A percentile compares a stretch with the other conserved stretches of the same genome.
Evolutionary conservation across 2,797 vertebrate genomes (phyloP).

Genomic region (Microhierax caerulescens): DNA sequence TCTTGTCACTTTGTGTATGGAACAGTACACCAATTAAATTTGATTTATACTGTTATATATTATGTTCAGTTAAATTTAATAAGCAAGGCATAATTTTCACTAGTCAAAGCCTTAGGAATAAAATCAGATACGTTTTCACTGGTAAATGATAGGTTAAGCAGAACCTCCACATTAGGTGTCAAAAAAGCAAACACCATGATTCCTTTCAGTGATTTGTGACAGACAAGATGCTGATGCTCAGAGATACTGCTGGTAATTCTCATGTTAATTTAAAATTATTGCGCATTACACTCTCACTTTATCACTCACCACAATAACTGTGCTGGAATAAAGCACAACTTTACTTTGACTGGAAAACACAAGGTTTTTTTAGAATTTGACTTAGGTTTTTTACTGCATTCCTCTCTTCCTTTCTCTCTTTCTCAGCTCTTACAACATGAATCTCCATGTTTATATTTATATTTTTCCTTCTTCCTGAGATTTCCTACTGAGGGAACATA

Average conservation of each 20-base stretch:
- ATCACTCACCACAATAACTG: background rate
- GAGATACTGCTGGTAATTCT: background rate
- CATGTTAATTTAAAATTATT: conserved; percentile 23
- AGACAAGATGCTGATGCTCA: background rate
- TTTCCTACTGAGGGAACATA: background rate
- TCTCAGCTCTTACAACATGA: background rate
- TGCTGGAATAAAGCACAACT: background rate
- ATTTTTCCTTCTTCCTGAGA: background rate
- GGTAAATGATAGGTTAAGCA: conserved; percentile 37
- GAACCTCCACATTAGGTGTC: background rate
- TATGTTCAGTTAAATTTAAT: background rate
- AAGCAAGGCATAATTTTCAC: conserved; percentile 31
- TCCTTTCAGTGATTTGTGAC: background rate
- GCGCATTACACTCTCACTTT: background rate
- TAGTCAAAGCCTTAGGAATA: background rate
- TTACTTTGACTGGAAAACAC: background rate
- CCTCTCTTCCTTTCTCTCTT: background rate
- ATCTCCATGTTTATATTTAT: background rate
- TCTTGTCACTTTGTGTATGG: conserved; percentile 44
- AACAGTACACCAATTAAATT: conserved; percentile 42
- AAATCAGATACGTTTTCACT: conserved; percentile 25
- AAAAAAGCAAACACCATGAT: background rate
- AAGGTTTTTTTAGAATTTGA: background rate
- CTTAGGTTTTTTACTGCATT: background rate
- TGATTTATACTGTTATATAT: conserved; percentile 38